A percentile compares a stretch with the other conserved stretches of the same genome.
Evolutionary conservation across 2,888 invertebrate species (phyloP).

Genomic region (Polydrusus tereticollis): DNA sequence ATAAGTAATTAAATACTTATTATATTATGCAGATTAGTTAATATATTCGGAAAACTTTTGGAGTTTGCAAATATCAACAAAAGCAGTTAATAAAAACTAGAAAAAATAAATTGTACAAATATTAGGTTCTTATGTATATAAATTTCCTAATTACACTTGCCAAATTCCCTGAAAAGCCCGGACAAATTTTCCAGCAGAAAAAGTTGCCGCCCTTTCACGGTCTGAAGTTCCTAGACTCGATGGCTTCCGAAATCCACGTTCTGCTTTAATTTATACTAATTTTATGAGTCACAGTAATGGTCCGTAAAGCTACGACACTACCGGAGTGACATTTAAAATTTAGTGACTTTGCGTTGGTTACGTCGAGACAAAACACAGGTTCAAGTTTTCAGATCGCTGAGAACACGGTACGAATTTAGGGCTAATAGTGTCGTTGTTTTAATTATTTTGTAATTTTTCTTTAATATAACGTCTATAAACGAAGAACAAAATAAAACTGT

Average conservation of each 20-base stretch:
- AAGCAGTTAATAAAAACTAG: too few relatives aligned
- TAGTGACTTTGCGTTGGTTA: constrained; percentile 28
- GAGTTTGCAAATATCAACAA: too few relatives aligned
- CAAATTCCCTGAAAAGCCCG: not conserved
- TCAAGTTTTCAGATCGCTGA: not conserved
- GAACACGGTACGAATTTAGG: not conserved
- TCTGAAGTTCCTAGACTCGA: constrained; percentile 40
- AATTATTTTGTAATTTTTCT: too few relatives aligned
- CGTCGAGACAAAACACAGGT: constrained; percentile 4
- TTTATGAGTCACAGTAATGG: constrained; percentile 51
- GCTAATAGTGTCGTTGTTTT: too few relatives aligned
- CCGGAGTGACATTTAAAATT: constrained; percentile 47
- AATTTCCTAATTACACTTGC: not conserved
- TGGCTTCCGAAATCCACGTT: constrained; percentile 42
- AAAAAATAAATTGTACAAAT: too few relatives aligned
- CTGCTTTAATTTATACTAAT: constrained; percentile 51
- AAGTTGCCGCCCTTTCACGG: constrained; percentile 48
- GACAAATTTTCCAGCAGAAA: constrained; percentile 32
- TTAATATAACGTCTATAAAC: too few relatives aligned
- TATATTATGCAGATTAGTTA: too few relatives aligned
- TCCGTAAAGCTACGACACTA: constrained; percentile 47
- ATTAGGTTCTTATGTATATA: not conserved
- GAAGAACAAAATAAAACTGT: too few relatives aligned
- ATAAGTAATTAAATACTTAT: too few relatives aligned
- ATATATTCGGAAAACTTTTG: too few relatives aligned